Base-by-base conservation (phyloP, 1,140 invertebrate genomes). In the Eueides isabella region DNA sequence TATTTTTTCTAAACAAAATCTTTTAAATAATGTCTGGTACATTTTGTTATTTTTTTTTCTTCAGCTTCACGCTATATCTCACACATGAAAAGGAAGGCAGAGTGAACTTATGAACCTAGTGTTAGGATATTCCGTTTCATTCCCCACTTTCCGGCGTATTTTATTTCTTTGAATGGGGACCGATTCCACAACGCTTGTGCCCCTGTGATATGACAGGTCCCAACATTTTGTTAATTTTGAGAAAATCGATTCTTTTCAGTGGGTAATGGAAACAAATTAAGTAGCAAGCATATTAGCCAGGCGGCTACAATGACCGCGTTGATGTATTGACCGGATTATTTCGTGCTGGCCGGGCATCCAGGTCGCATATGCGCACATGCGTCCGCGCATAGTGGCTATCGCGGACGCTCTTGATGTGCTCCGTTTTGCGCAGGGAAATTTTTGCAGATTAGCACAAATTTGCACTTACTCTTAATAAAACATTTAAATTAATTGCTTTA, bases 281-380 rank as follows among this genome's bases (percentile, higher is more conserved):
- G 19, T 71, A 68, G 30, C 29, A 31, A 63, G 70, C 64, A 67
- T 76, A 65, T 72, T 72, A 70, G 31, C 26, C 73, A 64, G 73
- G 69, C 63, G 62, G 41, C 64, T 70, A 72, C 71, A 76, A 76
- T 44, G 69, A 26, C 72, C 72, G 72, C 78, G 74, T 80, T 84
- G 83, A 87, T 85, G 85, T 85, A 87, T 84, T 85, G 79, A 81
- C 82, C 81, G 85, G 81, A 85, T 83, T 88, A 85, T 85, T 81
- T 80, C 78, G 76, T 79, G 87, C 82, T 81, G 85, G 81, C 87
- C 77, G 80, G 78, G 86, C 84, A 90, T 86, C 79, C 84, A 86
- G 87, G 87, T 82, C 86, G 85, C 86, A 88, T 80, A 80, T 87
- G 85, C 78, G 75, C 74, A 75, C 66, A 75, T 76, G 74, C 74